Evolutionary conservation across 2,888 invertebrate species (phyloP).

Genomic region (Drosophila glabriapex): DNA sequence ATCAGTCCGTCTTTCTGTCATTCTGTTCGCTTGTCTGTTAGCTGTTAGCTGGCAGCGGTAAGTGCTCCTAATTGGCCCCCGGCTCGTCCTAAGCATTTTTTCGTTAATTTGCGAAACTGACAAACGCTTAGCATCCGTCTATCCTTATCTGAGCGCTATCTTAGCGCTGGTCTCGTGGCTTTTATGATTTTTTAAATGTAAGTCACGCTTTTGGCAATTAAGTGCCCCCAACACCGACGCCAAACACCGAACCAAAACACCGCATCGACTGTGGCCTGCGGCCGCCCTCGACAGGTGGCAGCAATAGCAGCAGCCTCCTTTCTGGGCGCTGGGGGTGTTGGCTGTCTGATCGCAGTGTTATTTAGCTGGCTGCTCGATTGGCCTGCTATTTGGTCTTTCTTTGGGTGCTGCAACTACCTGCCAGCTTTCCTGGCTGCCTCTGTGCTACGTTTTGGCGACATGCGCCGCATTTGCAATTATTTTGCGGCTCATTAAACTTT

Average conservation of each 20-base stretch:
- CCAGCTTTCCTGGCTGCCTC: slow-evolving; percentile 48
- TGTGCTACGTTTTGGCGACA: slow-evolving; percentile 70
- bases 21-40: slow-evolving; percentile 11
- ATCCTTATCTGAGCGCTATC: slow-evolving; percentile 52
- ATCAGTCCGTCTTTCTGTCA: neutral
- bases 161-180: slow-evolving; percentile 68
- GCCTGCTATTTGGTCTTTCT: slow-evolving; percentile 52
- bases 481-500: slow-evolving; percentile 83
- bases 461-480: slow-evolving; percentile 82
- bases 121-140: slow-evolving; percentile 62
- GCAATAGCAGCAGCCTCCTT: slow-evolving; percentile 44
- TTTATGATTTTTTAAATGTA: slow-evolving; percentile 79
- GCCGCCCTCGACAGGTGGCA: slow-evolving; percentile 72
- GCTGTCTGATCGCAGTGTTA: slow-evolving; percentile 31
- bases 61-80: slow-evolving; percentile 72
- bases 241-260: slow-evolving; percentile 18
- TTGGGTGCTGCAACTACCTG: slow-evolving; percentile 18
- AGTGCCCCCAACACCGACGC: slow-evolving; percentile 65
- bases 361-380: slow-evolving; percentile 24
- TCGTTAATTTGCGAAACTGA: slow-evolving; percentile 71
- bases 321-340: slow-evolving; percentile 52
- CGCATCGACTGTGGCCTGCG: slow-evolving; percentile 54
- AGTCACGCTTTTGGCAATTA: slow-evolving; percentile 83
- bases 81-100: slow-evolving; percentile 56
- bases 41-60: slow-evolving; percentile 43